phyloP scores from a whole-genome alignment of 2,888 invertebrate species.

The Oxystoma pomonae region DNA sequence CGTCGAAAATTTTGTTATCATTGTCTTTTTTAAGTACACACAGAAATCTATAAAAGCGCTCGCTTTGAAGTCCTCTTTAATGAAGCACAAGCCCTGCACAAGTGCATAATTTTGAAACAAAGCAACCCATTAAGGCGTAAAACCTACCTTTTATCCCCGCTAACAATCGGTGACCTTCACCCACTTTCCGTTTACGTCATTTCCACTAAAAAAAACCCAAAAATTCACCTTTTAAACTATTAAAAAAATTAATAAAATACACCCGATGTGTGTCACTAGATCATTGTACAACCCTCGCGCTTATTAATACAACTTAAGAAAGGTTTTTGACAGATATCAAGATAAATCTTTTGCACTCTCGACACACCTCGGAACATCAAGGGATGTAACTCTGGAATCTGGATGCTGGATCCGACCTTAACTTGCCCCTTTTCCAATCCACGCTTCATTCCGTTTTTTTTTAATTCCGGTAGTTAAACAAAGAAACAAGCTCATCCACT shows the following conservation, averaged over 20 bases:
- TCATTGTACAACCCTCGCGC: not conserved
- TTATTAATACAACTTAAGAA: not conserved
- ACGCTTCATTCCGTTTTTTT: not conserved
- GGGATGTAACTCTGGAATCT: not conserved
- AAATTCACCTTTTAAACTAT: not conserved
- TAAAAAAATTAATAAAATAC: not conserved
- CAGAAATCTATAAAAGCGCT: no score
- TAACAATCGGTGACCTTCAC: not conserved
- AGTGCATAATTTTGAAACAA: not conserved
- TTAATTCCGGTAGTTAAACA: not conserved
- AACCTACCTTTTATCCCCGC: not conserved
- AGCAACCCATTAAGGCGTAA: slow-evolving; percentile 1
- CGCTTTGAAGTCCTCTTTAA: no score
- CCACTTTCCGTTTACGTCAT: not conserved
- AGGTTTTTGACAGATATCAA: not conserved
- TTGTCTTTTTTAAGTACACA: no score
- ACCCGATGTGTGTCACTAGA: not conserved
- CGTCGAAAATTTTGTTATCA: no score
- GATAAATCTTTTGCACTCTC: not conserved
- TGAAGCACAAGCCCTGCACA: not conserved
- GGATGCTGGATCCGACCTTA: not conserved
- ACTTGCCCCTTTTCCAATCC: not conserved
- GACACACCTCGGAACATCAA: not conserved
- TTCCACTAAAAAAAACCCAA: not conserved
- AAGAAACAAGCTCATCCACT: not conserved